phyloP scores from a whole-genome alignment of 1,140 invertebrate species.

The Drosophila kanapiae region DNA sequence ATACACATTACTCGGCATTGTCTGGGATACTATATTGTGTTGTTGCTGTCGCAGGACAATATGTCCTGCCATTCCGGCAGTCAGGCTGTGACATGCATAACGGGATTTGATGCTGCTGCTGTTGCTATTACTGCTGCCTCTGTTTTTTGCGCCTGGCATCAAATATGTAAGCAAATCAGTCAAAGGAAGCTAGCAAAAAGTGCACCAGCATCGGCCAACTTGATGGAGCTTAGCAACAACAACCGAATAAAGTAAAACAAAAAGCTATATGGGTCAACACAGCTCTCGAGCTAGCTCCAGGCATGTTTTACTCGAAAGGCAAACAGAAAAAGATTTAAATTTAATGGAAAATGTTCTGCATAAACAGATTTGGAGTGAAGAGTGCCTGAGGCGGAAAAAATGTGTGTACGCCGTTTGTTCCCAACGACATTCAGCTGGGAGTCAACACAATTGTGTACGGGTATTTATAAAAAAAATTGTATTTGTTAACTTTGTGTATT shows the following conservation, averaged over 20 bases:
- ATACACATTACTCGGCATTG: conserved; percentile 45
- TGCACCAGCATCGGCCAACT: conserved; percentile 42
- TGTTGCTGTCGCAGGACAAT: conserved; percentile 27
- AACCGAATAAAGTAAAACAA: conserved; percentile 35
- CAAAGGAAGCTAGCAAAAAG: conserved; percentile 49
- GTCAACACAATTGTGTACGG: background rate
- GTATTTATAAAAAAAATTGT: conserved; percentile 6
- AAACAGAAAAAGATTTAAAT: conserved; percentile 47
- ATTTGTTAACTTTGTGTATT: conserved; percentile 7
- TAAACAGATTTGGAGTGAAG: conserved; percentile 42
- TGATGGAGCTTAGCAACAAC: conserved; percentile 37
- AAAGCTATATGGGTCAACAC: conserved; percentile 39
- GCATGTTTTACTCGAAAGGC: conserved; percentile 22
- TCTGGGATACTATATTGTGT: conserved; percentile 29
- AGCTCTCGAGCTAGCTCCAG: conserved; percentile 25
- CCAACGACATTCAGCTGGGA: background rate
- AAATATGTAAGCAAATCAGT: conserved; percentile 71
- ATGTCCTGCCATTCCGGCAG: conserved; percentile 25
- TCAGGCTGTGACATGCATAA: conserved; percentile 66
- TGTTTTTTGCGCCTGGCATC: conserved; percentile 47
- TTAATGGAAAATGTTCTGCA: conserved; percentile 44
- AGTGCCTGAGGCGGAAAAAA: background rate
- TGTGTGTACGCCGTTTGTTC: background rate
- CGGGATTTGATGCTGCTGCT: conserved; percentile 54
- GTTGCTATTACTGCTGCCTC: conserved; percentile 18